Base-by-base conservation (phyloP, 2,888 invertebrate genomes). In the Melangyna quadrimaculata region DNA sequence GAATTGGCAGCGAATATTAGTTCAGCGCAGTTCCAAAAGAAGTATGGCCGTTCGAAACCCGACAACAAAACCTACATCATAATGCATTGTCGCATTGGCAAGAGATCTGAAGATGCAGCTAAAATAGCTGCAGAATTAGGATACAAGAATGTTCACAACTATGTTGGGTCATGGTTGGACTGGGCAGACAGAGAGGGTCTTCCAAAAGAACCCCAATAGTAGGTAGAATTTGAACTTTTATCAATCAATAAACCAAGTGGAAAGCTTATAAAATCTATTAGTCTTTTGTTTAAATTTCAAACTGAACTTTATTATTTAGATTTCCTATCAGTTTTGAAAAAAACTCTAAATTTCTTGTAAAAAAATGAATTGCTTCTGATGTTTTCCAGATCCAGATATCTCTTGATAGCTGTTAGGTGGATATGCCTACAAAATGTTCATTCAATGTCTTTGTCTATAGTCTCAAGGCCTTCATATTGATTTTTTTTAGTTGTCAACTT, bases 1-100 rank as follows among this genome's bases (percentile, higher is more conserved):
- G 90, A 89, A 27, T 71, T 91, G 61, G 84, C 89, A 2, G 22
- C 61, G 1, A 87, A 86, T 40, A 77, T 74, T 2, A 69, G 74
- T 27, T 77, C 88, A 0, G 92, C 93, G 40, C 93, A 93, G 35
- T 96, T 96, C 89, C 88, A 93, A 88, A 88, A 93, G 43, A 93
- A 91, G 78, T 96, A 93, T 89, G 93, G 93, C 0, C 93, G 93
- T 72, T 89, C 92, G 0, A 95, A 95, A 88, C 96, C 96, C 0
- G 84, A 90, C 1, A 90, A 92, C 71, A 91, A 94, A 51, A 93
- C 94, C 3, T 93, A 94, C 89, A 93, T 96, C 3, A 94, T 96
- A 87, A 94, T 96, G 87, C 94, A 94, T 77, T 96, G 96, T 88
- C 94, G 93, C 91, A 93, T 94, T 81, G 96, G 96, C 9, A 94